A percentile compares a stretch with the other conserved stretches of the same genome.
Evolutionary conservation across 1,140 invertebrate genomes (phyloP).

Genomic region (Ips typographus): DNA sequence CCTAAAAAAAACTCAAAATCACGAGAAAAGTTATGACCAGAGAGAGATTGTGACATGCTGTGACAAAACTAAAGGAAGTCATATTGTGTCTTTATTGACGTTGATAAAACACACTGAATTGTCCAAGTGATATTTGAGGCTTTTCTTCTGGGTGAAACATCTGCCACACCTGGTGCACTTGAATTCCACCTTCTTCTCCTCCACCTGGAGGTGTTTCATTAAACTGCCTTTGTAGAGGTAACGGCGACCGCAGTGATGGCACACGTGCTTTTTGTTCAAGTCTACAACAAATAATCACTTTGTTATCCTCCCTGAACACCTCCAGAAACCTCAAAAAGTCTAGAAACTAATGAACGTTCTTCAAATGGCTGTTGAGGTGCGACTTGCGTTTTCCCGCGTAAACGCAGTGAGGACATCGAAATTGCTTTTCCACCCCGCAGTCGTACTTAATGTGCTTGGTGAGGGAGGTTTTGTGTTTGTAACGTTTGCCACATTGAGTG

Average conservation of each 20-base stretch:
- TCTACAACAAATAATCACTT: background rate
- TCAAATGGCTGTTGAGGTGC: constrained; percentile 58
- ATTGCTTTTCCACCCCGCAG: constrained; percentile 7
- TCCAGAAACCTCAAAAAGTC: no score
- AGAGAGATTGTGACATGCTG: no score
- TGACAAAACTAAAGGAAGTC: no score
- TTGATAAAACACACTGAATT: background rate
- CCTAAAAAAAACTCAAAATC: no score
- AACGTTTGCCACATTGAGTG: constrained; percentile 1
- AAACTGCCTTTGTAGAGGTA: constrained; percentile 47
- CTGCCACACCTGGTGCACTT: constrained; percentile 32
- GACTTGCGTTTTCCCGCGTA: constrained; percentile 60
- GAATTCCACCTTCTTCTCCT: constrained; percentile 16
- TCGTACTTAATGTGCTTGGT: constrained; percentile 12
- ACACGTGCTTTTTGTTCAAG: constrained; percentile 48
- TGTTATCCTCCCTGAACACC: no score
- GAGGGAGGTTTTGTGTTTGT: constrained; percentile 8
- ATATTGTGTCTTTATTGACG: no score
- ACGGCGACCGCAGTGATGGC: constrained; percentile 56
- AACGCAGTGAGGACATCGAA: background rate
- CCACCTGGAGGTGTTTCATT: background rate
- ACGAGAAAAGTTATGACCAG: no score
- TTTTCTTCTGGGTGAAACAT: constrained; percentile 38
- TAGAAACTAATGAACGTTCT: constrained; percentile 62
- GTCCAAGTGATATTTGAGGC: constrained; percentile 22